These are phyloP conservation scores for Phalacrocorax aristotelis DNA, from an alignment of 2,113 vertebrate genomes.

Conservation along the genomic window DNA sequence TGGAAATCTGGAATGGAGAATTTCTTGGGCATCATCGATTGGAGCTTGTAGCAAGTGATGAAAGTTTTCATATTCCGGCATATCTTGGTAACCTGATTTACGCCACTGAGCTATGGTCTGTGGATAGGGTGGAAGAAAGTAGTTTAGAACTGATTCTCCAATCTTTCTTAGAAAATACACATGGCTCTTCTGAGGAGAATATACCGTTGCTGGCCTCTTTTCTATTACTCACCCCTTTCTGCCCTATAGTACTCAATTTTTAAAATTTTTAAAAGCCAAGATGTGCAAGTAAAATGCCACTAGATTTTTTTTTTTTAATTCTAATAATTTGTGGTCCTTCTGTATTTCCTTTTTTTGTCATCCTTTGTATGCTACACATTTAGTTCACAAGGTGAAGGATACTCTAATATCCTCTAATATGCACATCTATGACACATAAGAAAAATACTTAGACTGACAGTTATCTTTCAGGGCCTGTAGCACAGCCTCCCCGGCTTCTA, in stretches of 20 bases:
- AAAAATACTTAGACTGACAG: background rate
- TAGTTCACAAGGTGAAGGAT: background rate
- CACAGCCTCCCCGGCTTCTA: background rate
- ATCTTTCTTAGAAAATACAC: background rate
- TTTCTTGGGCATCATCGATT: conserved; percentile 93
- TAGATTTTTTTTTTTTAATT: background rate
- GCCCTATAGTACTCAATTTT: background rate
- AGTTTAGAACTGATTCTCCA: background rate
- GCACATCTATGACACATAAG: background rate
- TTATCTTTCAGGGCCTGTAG: background rate
- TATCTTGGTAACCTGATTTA: conserved; percentile 94
- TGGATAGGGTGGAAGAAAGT: conserved; percentile 48
- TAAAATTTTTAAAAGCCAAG: background rate
- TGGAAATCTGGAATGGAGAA: conserved; percentile 93
- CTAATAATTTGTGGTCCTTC: background rate
- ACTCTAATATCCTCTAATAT: background rate
- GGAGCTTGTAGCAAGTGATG: conserved; percentile 93
- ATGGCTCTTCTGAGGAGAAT: background rate
- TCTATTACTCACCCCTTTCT: background rate
- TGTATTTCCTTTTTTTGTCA: background rate
- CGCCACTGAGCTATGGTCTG: conserved; percentile 97
- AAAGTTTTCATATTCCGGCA: conserved; percentile 96
- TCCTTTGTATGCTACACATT: background rate
- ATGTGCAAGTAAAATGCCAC: background rate
- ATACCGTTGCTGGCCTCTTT: background rate